Conservation (phyloP, 2,888 invertebrate genomes). For the Zaprionus bogoriensis region DNA sequence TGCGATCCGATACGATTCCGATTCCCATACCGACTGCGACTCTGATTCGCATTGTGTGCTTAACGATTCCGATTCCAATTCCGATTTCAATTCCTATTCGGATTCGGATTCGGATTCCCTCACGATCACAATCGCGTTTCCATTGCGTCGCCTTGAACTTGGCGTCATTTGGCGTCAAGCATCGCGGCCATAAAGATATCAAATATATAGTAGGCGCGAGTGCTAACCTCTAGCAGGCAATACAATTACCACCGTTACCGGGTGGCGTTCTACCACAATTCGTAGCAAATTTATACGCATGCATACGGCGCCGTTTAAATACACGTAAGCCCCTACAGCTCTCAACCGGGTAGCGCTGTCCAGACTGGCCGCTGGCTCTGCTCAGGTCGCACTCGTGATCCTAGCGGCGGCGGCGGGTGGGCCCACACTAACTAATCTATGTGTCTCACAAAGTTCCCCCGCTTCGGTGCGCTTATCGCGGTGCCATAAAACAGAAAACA, state of each 20-base stretch:
- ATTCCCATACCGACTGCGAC: no score
- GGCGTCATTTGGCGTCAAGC: conserved; percentile 63
- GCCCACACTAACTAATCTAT: conserved; percentile 50
- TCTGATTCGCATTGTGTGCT: no score
- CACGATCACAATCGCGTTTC: background rate
- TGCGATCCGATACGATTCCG: conserved; percentile 27
- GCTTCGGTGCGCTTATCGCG: conserved; percentile 49
- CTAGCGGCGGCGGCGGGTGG: conserved; percentile 9
- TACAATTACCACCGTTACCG: conserved; percentile 7
- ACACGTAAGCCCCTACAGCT: conserved; percentile 54
- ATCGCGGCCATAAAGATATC: conserved; percentile 67
- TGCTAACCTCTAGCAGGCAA: no score
- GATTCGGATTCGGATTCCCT: conserved; percentile 15
- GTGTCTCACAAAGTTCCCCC: conserved; percentile 39
- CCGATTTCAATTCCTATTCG: background rate
- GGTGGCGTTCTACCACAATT: no score
- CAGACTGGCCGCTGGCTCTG: background rate
- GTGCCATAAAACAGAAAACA: conserved; percentile 63
- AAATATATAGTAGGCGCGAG: background rate
- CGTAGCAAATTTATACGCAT: conserved; percentile 38
- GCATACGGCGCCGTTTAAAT: conserved; percentile 64
- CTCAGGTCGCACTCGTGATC: conserved; percentile 38
- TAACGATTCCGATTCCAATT: conserved; percentile 6
- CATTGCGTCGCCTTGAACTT: conserved; percentile 59
- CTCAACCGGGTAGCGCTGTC: no score